Evolutionary conservation across 2,888 invertebrate species (phyloP), one percentile per base, ranked within the genome.

Genomic region (Parnassius glacialis): DNA sequence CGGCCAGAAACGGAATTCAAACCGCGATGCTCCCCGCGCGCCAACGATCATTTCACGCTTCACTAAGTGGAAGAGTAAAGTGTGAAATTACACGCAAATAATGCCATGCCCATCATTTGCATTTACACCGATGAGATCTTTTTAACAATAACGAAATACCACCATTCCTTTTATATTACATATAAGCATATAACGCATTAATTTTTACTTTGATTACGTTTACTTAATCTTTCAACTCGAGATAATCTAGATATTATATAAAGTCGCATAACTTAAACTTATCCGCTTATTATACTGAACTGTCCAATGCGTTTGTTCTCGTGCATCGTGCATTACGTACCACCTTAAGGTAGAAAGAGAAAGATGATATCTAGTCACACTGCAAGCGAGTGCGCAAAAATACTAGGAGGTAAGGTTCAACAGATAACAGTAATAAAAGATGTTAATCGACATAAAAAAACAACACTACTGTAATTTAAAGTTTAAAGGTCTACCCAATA

Each of bases 31-130:
- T 68, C 60, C 72, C 70, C 75, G 71, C 76, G 78, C 77, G 74
- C 72, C 76, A 72, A 78, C 78, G 74, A 83, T 80, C 79, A 83
- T 86, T 87, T 84, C 82, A 84, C 84, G 86, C 86, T 78, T 78
- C 80, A 85, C 80, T 84, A 83, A 87, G 72, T 83, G 77, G 75
- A 79, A 78, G 74, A 79, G 78, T 79, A 83, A 83, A 81, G 80
- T 86, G 84, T 87, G 78, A 87, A 85, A 80, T 83, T 80, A 79
- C 79, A 87, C 76, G 77, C 80, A 83, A 82, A 83, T 79, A 80
- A 73, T 74, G 70, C 73, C 70, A 70, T 67, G 66, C 25, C 25
- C 25, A 25, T 34, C 73, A 68, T 74, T 60, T 64, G 52, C 51
- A 59, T 54, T 55, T 61, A 57, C 60, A 57, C 52, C 50, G 16